Evolutionary conservation across 2,113 vertebrate species (phyloP), one percentile per base, ranked within the genome.

Genomic region (Hydrolagus affinis): DNA sequence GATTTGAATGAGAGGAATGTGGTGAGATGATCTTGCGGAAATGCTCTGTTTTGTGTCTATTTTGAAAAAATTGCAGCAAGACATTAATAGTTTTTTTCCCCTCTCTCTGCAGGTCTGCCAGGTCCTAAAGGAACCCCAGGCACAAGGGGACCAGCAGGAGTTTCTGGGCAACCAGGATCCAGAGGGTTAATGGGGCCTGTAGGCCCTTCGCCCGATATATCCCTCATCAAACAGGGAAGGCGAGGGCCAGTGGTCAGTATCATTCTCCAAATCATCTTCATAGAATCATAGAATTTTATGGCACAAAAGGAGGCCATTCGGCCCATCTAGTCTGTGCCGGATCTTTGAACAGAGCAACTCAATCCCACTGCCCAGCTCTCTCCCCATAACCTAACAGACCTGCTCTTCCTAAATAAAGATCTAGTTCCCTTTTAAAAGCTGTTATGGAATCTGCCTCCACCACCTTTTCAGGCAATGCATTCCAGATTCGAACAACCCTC

Each of bases 141-240:
- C 86, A 90, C 91, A 85, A 89, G 91, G 17, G 97, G 97, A n/a
- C 87, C 89, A 73, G 87, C 92, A 10, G 97, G 97, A 11, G 89
- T 93, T 66, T 94, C 95, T 0, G 97, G 97, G 17, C 91, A 92
- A 75, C 94, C 96, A 0, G 97, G 97, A 60, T 96, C 96, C 0
- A 93, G 96, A 62, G 97, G 97, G 87, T 93, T 96, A 1, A 99
- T 99, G 97, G 97, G 97, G 85, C 97, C 96, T 9, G 94, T 96
- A 87, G 97, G 97, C 44, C 98, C 96, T 3, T 95, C 97, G 86
- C 96, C 97, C 70, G 97, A 99, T 28, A 91, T 98, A 87, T 95
- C 94, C 69, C 96, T 96, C 87, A 94, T 98, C 87, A 99, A 98
- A 88, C 96, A 96, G 89, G 97, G 98, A 86, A 93, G 95, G 71